Evolutionary conservation across 2,797 vertebrate species (phyloP).

Genomic region (Danio choprae): DNA sequence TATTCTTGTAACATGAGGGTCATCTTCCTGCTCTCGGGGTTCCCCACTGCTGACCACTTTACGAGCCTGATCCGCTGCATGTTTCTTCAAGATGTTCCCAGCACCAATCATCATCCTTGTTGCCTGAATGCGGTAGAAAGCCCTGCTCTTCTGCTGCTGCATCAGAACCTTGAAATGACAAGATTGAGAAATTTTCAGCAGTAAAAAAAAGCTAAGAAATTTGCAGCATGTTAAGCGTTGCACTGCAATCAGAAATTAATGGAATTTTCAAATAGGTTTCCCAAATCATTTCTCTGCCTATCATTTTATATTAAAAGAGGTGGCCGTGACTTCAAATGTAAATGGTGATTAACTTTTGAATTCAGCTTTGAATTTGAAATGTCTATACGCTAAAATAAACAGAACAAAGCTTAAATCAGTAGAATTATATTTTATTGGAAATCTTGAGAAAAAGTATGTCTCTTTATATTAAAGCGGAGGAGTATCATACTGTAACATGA

Average conservation of each 20-base stretch:
- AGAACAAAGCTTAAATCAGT: too few species aligned
- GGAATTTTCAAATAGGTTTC: neutral
- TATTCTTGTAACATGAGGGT: conserved; percentile 78
- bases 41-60: conserved; percentile 83
- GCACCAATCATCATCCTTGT: conserved; percentile 90
- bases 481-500: too few species aligned
- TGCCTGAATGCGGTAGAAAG: conserved; percentile 88
- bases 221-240: neutral
- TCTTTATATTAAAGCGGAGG: too few species aligned
- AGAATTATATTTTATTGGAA: too few species aligned
- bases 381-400: too few species aligned
- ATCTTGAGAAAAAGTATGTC: too few species aligned
- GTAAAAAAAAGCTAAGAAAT: too few species aligned
- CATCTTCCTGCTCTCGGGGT: conserved; percentile 77
- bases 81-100: conserved; percentile 87
- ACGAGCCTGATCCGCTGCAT: conserved; percentile 86
- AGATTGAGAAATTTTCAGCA: conserved; percentile 21
- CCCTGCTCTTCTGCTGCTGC: conserved; percentile 88
- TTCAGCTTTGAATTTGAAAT: too few species aligned
- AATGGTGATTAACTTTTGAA: too few species aligned
- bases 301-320: neutral
- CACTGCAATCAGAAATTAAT: neutral
- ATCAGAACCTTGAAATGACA: conserved; percentile 75
- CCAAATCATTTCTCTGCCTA: neutral
- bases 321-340: too few species aligned